Percentiles rank a stretch among this genome's conserved stretches.
Conservation (phyloP, 2,888 invertebrate species). For the Parapristionchus giblindavisi region DNA sequence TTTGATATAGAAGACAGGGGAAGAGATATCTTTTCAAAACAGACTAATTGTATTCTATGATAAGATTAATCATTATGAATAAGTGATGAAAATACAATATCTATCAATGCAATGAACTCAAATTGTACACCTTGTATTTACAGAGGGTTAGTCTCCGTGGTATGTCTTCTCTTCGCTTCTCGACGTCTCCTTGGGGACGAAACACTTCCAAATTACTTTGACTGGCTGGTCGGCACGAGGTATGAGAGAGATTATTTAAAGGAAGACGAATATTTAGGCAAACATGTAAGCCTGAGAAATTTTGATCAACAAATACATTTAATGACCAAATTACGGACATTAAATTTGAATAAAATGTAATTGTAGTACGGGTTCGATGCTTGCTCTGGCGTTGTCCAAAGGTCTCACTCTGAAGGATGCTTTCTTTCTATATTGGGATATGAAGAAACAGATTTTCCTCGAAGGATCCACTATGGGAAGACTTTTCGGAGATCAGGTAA, state of each 20-base stretch:
- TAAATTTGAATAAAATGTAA: neutral
- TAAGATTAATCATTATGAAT: neutral
- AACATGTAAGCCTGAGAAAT: no score
- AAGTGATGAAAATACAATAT: neutral
- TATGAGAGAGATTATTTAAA: no score
- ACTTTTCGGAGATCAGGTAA: constrained; percentile 62
- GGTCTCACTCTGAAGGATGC: constrained; percentile 57
- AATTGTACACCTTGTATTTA: neutral
- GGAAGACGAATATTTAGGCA: no score
- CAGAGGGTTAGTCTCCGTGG: constrained; percentile 63
- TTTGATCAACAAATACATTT: neutral
- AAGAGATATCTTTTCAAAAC: constrained; percentile 14
- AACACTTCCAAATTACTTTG: constrained; percentile 54
- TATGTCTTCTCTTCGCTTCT: constrained; percentile 62
- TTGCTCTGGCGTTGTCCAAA: constrained; percentile 59
- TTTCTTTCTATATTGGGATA: constrained; percentile 64
- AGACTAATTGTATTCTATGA: no score
- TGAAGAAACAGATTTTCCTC: constrained; percentile 63
- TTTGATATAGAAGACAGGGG: constrained; percentile 30
- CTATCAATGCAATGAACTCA: neutral
- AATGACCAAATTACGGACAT: neutral
- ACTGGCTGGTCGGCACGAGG: constrained; percentile 64
- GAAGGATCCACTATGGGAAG: constrained; percentile 62
- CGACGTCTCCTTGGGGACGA: constrained; percentile 62
- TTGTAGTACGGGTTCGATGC: constrained; percentile 62